These are phyloP conservation scores for Choristoneura rosaceana DNA, from an alignment of 2,888 invertebrate genomes.

Conservation along the genomic window DNA sequence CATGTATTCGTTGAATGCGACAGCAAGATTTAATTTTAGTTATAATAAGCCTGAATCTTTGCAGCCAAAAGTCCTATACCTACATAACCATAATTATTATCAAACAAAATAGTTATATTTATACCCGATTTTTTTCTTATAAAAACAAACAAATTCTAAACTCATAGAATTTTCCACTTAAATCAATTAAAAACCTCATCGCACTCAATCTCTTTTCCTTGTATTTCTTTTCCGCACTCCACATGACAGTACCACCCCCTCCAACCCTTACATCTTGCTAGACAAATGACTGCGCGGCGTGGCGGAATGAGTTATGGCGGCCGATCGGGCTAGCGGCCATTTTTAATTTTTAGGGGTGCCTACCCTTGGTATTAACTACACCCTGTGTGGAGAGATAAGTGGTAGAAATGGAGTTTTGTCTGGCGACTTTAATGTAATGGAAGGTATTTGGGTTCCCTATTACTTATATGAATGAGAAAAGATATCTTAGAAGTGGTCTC, in stretches of 20 bases:
- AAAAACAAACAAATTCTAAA: too few relatives aligned
- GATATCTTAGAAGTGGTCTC: too few relatives aligned
- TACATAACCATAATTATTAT: too few relatives aligned
- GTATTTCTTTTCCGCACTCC: conserved; percentile 11
- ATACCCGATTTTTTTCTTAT: too few relatives aligned
- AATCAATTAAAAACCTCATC: neutral
- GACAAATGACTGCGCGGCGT: conserved; percentile 78
- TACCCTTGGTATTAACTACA: conserved; percentile 72
- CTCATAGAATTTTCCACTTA: neutral
- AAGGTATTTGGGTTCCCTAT: neutral
- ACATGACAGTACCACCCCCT: conserved; percentile 9
- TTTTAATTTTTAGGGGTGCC: conserved; percentile 84
- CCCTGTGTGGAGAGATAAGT: conserved; percentile 14
- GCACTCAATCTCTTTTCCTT: neutral
- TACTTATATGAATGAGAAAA: too few relatives aligned
- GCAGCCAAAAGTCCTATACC: too few relatives aligned
- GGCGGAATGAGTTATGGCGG: conserved; percentile 75
- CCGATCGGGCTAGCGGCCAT: conserved; percentile 84
- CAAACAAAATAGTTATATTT: too few relatives aligned
- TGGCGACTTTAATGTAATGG: neutral
- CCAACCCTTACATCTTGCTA: conserved; percentile 68
- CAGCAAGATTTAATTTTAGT: too few relatives aligned
- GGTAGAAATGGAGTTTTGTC: neutral
- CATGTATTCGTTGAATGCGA: neutral
- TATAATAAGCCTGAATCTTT: too few relatives aligned